phyloP scores from a whole-genome alignment of 2,888 invertebrate species.

The Coenonympha arcania region DNA sequence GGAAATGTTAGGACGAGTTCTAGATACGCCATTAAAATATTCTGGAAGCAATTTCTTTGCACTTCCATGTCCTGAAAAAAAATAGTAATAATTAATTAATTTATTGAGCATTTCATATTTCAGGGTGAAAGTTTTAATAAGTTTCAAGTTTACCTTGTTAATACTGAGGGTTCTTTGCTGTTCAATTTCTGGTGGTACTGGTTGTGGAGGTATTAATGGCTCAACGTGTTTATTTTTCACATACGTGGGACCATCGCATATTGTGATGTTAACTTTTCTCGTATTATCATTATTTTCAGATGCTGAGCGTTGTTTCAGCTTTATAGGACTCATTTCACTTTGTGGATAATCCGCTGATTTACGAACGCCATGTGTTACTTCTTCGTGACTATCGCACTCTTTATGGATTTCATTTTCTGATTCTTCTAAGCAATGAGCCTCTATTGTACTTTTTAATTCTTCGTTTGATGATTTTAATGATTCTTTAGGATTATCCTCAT shows the following conservation, averaged over 20 bases:
- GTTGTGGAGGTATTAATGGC: constrained; percentile 77
- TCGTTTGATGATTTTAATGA: constrained; percentile 23
- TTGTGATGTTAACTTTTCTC: constrained; percentile 59
- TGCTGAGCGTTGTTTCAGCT: constrained; percentile 27
- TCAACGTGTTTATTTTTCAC: constrained; percentile 54
- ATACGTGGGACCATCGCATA: constrained; percentile 51
- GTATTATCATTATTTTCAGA: constrained; percentile 46
- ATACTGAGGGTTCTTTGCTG: constrained; percentile 87
- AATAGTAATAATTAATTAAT: constrained; percentile 4
- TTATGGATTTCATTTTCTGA: constrained; percentile 22
- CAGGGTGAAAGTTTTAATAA: not conserved
- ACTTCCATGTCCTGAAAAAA: constrained; percentile 84
- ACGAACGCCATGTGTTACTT: constrained; percentile 7
- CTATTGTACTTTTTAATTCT: not conserved
- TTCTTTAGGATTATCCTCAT: constrained; percentile 34
- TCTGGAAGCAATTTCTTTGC: constrained; percentile 86
- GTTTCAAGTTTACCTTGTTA: constrained; percentile 76
- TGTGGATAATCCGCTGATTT: constrained; percentile 22
- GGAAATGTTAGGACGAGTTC: constrained; percentile 81
- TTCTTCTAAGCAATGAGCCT: constrained; percentile 10
- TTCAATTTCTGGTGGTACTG: constrained; percentile 87
- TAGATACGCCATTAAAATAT: constrained; percentile 88
- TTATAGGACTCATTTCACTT: constrained; percentile 28
- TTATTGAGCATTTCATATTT: too few species aligned
- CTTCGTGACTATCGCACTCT: constrained; percentile 6